These are phyloP conservation scores for Lycocerus yunnanus DNA, from an alignment of 2,888 invertebrate genomes.

Conservation along the genomic window DNA sequence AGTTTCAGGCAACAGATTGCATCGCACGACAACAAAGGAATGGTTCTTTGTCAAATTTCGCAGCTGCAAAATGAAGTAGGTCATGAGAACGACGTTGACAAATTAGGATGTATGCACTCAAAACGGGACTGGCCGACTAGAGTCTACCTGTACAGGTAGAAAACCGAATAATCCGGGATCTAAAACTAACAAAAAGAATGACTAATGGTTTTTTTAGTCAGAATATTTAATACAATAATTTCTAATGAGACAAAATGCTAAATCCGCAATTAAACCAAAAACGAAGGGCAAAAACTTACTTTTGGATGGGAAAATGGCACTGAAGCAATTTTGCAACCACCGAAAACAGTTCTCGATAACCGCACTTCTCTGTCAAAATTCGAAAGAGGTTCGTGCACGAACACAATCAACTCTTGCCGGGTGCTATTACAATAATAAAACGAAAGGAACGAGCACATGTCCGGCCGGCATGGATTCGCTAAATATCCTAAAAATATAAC, in stretches of 20 bases:
- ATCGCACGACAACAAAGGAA: constrained; percentile 2
- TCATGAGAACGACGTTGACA: constrained; percentile 27
- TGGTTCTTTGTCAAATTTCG: constrained; percentile 32
- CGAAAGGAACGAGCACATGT: constrained; percentile 34
- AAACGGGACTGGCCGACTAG: constrained; percentile 25
- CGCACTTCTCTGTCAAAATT: background rate
- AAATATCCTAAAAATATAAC: background rate
- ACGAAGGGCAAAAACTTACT: background rate
- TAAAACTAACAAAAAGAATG: constrained; percentile 34
- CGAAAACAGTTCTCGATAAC: background rate
- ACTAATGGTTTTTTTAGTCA: constrained; percentile 36
- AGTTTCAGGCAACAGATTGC: background rate
- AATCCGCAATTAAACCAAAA: background rate
- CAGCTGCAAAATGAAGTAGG: constrained; percentile 37
- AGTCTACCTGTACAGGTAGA: constrained; percentile 41
- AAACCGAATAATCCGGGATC: constrained; percentile 24
- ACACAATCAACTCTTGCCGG: constrained; percentile 22
- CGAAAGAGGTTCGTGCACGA: constrained; percentile 8
- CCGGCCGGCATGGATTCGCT: constrained; percentile 32
- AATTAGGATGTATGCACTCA: constrained; percentile 19
- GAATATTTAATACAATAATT: constrained; percentile 21
- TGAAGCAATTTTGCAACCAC: background rate
- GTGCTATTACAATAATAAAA: constrained; percentile 25
- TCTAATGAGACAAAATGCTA: background rate
- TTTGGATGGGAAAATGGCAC: background rate